Base-by-base conservation (phyloP, 2,888 invertebrate genomes). In the Drosophila testacea region DNA sequence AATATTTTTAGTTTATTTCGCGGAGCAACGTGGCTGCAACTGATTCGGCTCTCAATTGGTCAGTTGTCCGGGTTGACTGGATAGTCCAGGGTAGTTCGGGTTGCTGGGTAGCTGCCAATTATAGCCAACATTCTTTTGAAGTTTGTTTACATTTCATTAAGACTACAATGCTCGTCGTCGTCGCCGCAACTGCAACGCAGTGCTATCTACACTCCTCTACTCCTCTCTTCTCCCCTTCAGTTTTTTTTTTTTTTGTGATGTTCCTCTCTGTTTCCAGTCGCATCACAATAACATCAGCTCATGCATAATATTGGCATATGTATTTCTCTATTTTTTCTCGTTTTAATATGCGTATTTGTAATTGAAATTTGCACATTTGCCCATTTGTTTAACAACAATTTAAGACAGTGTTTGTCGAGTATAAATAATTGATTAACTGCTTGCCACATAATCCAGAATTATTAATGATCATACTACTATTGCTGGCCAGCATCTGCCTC, bases 101-200 rank as follows among this genome's bases (percentile, higher is more conserved):
- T n/a, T 39, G 47, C 22, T 59, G 56, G 44, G 71, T 72, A 71
- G 72, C 86, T 86, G 90, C 81, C 85, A 90, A 86, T 85, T 84
- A 90, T 75, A 66, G 79, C 73, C 76, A 83, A 78, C 90, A 81
- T 88, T 88, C 84, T 73, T 86, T 90, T 85, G 90, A 90, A 90
- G 90, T 83, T 81, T 85, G 90, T 85, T 85, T 85, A 90, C 74
- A 73, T 90, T 85, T 85, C 89, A 85, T 85, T 85, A 88, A 88
- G 87, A 83, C 74, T 73, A 86, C 81, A 86, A 65, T 83, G 69
- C 69, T 46, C 56, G 52, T 41, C 52, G 47, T 27, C 46, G 61
- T 61, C 57, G 54, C 50, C 77, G 13, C 75, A 75, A 79, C 56
- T 79, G 80, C 76, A 69, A 38, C 50, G 39, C 59, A 10, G 10